Evolutionary conservation across 1,140 invertebrate genomes (phyloP), one percentile per base, ranked within the genome.

Genomic region (Ceratina australensis): DNA sequence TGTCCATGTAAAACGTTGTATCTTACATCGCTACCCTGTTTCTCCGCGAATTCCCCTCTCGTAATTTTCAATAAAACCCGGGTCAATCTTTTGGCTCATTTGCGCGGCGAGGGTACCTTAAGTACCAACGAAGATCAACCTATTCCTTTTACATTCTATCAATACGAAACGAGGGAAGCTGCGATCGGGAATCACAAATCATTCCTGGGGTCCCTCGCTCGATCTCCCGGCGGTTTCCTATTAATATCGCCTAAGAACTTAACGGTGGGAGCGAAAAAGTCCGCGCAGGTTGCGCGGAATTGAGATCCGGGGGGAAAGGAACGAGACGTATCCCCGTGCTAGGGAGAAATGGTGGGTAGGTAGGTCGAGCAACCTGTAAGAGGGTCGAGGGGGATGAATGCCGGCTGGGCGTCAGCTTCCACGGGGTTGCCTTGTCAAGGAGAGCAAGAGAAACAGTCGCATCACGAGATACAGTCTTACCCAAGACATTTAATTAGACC

Each of bases 251-350:
- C 73, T 60, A 77, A 66, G 82, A 78, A 80, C 69, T 78, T 81
- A 83, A 84, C 81, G 78, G 78, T 84, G 82, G 78, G 83, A 84
- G 78, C 81, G 83, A 83, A 84, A 84, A 84, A 84, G 82, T 84
- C 73, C 74, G 64, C 73, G 69, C 78, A 71, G 82, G 68, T 80
- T 84, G 83, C 78, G 69, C 78, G 73, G 69, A 83, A 84, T 84
- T 81, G 81, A 81, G 80, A 77, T 65, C 66, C 8, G 72, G 57
- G 73, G 73, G 67, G 82, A 83, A 68, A 84, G 83, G 82, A 83
- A 84, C 81, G 78, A 77, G 82, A 72, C 80, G 81, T 84, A 83
- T 84, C 59, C 64, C 67, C 52, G 71, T 72, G 71, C 67, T 54
- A 57, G 16, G 54, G 72, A 10, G 73, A 24, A 47, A 56, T 33